phyloP scores from a whole-genome alignment of 1,140 invertebrate species.

The Yoshiicerus persimilis region DNA sequence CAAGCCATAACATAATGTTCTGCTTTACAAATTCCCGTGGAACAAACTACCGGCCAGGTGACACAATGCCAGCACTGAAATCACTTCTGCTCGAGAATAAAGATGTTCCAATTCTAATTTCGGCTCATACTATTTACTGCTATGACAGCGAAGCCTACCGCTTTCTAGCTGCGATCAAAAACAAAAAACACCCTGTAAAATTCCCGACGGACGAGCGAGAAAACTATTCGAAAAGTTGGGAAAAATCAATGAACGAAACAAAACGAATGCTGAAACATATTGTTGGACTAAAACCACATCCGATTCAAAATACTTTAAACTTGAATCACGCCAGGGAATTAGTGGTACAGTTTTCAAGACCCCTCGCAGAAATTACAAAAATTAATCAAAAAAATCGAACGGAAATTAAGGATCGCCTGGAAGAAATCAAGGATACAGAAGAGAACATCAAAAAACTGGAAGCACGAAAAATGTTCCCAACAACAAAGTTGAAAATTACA shows the following conservation, averaged over 20 bases:
- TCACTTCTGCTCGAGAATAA: conserved; percentile 12
- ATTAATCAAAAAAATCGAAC: not conserved
- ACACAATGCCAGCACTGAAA: conserved; percentile 6
- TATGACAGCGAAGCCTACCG: conserved; percentile 42
- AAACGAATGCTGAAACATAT: conserved; percentile 8
- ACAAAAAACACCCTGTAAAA: not conserved
- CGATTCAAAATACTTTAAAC: conserved; percentile 23
- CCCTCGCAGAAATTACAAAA: not conserved
- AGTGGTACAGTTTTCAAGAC: not conserved
- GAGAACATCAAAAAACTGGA: not conserved
- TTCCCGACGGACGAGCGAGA: conserved; percentile 1
- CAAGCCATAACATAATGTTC: conserved; percentile 46
- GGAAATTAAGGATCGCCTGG: not conserved
- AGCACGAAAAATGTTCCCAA: not conserved
- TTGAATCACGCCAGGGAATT: conserved; percentile 28
- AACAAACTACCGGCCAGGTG: conserved; percentile 42
- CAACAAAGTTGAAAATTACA: too few species aligned
- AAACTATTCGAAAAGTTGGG: conserved; percentile 25
- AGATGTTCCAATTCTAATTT: conserved; percentile 7
- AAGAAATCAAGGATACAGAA: not conserved
- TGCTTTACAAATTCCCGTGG: conserved; percentile 43
- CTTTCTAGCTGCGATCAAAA: conserved; percentile 34
- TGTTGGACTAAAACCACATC: not conserved
- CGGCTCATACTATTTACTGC: conserved; percentile 29
- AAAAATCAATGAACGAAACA: not conserved